Base-by-base conservation (phyloP, 2,888 invertebrate species). In the Amiota communis region DNA sequence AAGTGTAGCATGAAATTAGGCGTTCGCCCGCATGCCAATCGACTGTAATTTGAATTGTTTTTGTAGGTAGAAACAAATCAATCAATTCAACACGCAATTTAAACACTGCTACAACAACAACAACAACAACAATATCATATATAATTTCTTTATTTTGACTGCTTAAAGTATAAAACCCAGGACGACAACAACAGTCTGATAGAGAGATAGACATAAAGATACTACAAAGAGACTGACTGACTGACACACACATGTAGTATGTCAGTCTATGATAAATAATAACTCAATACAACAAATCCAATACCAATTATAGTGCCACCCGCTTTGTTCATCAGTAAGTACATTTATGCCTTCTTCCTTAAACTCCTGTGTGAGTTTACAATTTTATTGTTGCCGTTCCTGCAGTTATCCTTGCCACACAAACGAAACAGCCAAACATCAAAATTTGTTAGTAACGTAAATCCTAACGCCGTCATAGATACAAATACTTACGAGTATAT, bases 11-110 rank as follows among this genome's bases (percentile, higher is more conserved):
- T 20, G 13, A 48, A 65, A n/a, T 48, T 48, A 65, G 20, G 48
- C 48, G 47, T 59, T 61, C 67, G 65, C 74, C 74, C 74, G 74
- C 68, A 74, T 74, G 71, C 70, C 76, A 77, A 76, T 74, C 76
- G 57, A 20, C 72, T 47, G 70, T 71, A 59, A 76, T 74, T 77
- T 36, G 74, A 74, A 72, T 70, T 56, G 23, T n/a, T 47, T 73
- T 15, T 59, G 59, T 10, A 71, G 56, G 65, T 36, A 73, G 68
- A 73, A 72, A 79, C 82, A 83, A 85, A 84, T 85, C 84, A 85
- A 85, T 85, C 84, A 85, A 85, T 83, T 82, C 83, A 81, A 82
- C 86, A 85, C 86, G 86, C 81, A 79, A 84, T 82, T 84, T 78
- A 78, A 81, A 75, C 75, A 72, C 51, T 69, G 72, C 71, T 4